Percentiles rank a stretch among this genome's conserved stretches.
phyloP scores from a whole-genome alignment of 1,140 invertebrate species.

The Leptoteleia sp. region DNA sequence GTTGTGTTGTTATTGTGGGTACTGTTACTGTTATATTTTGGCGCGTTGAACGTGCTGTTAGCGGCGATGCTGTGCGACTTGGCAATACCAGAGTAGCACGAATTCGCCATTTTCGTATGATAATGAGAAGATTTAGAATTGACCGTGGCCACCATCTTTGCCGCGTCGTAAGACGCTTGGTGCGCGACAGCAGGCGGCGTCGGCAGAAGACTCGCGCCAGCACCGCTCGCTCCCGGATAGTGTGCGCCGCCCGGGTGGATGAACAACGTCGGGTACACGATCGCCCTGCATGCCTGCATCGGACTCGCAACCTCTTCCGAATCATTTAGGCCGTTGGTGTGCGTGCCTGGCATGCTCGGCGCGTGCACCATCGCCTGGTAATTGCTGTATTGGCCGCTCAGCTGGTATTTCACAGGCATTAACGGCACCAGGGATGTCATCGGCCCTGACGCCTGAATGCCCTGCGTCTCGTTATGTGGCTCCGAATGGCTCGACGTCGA shows the following conservation, averaged over 20 bases:
- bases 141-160: constrained; percentile 42
- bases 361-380: constrained; percentile 74
- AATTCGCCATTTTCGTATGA: constrained; percentile 50
- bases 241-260: constrained; percentile 65
- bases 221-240: constrained; percentile 56
- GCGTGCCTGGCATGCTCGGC: constrained; percentile 64
- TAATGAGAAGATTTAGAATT: constrained; percentile 55
- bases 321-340: constrained; percentile 66
- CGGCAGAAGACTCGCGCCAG: constrained; percentile 72
- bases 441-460: constrained; percentile 54
- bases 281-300: constrained; percentile 74
- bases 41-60: background rate
- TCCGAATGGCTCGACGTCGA: constrained; percentile 78
- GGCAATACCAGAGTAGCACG: constrained; percentile 9
- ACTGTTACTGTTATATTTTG: constrained; percentile 46
- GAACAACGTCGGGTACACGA: constrained; percentile 75
- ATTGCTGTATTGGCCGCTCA: constrained; percentile 73
- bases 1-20: constrained; percentile 39
- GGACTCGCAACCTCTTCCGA: constrained; percentile 68
- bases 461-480: constrained; percentile 71
- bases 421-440: constrained; percentile 72
- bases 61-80: constrained; percentile 19
- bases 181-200: constrained; percentile 66
- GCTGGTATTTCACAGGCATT: constrained; percentile 76
- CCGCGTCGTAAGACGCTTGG: constrained; percentile 52